A percentile compares a stretch with the other conserved stretches of the same genome.
Evolutionary conservation across 2,888 invertebrate genomes (phyloP).

Genomic region (Parnassius apollo): DNA sequence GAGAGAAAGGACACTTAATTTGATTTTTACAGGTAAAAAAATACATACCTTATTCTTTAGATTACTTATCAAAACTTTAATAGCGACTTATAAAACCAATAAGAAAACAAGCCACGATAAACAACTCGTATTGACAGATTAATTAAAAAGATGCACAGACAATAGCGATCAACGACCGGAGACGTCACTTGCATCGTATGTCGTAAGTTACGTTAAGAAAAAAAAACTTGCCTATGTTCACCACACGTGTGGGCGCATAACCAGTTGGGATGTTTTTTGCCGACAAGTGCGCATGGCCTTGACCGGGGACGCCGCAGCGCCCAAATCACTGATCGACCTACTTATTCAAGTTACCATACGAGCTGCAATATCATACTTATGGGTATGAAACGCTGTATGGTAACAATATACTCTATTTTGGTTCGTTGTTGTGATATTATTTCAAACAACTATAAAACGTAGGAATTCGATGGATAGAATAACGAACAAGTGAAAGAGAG

Average conservation of each 20-base stretch:
- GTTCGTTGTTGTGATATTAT: too few relatives aligned
- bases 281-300: conserved; percentile 72
- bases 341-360: conserved; percentile 23
- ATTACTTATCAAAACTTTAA: neutral
- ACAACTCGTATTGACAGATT: conserved; percentile 12
- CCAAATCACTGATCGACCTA: conserved; percentile 51
- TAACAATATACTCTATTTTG: neutral
- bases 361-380: conserved; percentile 4
- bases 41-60: too few relatives aligned
- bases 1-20: too few relatives aligned
- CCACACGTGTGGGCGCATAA: conserved; percentile 61
- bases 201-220: conserved; percentile 33
- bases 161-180: conserved; percentile 44
- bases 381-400: neutral
- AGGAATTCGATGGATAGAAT: too few relatives aligned
- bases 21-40: too few relatives aligned
- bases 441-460: too few relatives aligned
- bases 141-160: conserved; percentile 21
- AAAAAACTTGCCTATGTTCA: conserved; percentile 52
- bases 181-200: conserved; percentile 37
- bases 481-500: too few relatives aligned
- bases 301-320: conserved; percentile 53
- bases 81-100: conserved; percentile 36
- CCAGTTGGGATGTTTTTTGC: conserved; percentile 68
- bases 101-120: conserved; percentile 1